Evolutionary conservation across 2,888 invertebrate species (phyloP), one percentile per base, ranked within the genome.

Genomic region (Tetranychus piercei): DNA sequence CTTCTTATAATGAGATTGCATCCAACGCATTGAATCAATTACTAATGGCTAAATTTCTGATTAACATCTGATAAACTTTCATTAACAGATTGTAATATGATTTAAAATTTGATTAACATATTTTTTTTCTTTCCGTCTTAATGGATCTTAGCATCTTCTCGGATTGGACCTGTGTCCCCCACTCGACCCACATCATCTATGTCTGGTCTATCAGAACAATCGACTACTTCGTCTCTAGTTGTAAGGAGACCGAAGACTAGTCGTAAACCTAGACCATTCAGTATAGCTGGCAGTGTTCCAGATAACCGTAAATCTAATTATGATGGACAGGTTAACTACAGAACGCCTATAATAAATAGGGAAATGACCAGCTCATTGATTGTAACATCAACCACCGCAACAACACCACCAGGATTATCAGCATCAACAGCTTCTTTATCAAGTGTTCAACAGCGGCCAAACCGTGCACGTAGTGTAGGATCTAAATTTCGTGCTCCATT

Each of bases 101-200:
- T 34, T 34, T 4, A 34, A 34, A 34, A 34, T 34, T 34, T 34
- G 34, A 34, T 34, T 34, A 34, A 34, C 34, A 5, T 34, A 4
- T 34, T 55, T 55, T 55, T 45, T 5, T 55, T 55, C 55, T 55
- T 55, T 9, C 7, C 15, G 1, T 55, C 55, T 34, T 34, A 34
- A 44, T 20, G 18, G 22, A 44, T 34, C 70, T 23, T n/a, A 71
- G 43, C 43, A 71, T 23, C 43, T 71, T 23, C 69, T 69, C 69
- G 72, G 4, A 23, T 9, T 44, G 72, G 20, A 34, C 22, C 20
- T n/a, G 1, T 73, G 11, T n/a, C n/a, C 20, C 79, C 80, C 77
- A 92, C 92, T 79, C 87, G 92, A 82, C 92, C 92, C 78, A 89
- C 89, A 83, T 91, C 91, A 85, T 90, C 92, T 80, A 87, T 92